Evolutionary conservation across 2,888 invertebrate species (phyloP), one percentile per base, ranked within the genome.

Genomic region (Drepanosiphum platanoidis): DNA sequence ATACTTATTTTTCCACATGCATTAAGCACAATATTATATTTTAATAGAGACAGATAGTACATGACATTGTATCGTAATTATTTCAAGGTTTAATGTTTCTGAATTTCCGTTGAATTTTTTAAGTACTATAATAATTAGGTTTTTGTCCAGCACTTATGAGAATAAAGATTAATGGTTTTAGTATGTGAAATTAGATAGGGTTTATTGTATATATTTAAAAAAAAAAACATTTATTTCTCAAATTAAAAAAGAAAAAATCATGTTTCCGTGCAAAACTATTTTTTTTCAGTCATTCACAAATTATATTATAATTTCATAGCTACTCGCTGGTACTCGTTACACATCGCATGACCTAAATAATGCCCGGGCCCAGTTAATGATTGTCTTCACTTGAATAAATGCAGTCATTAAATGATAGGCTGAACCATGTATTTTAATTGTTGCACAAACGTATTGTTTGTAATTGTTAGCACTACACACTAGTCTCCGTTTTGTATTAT

Each of bases 351-450:
- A 32, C 46, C 72, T 72, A 72, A 15, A 74, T 46, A 74, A 27
- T 71, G 1, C n/a, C n/a, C n/a, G n/a, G n/a, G n/a, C n/a, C n/a
- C n/a, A n/a, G n/a, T n/a, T n/a, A n/a, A n/a, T n/a, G n/a, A n/a
- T n/a, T n/a, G n/a, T n/a, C n/a, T 42, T n/a, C 0, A 13, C 22
- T n/a, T 70, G 13, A 70, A 39, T 39, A 7, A n/a, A 18, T 39
- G 3, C 42, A 27, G 42, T 72, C 72, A 72, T 46, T 42, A 72
- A 72, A 72, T 42, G 18, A 42, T 42, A 7, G 42, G 42, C 72
- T 72, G 42, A 42, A 30, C 18, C 32, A 8, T 42, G 61, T 27
- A 42, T 8, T 72, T 42, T 42, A 72, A 27, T n/a, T 4, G 7
- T 27, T 71, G 11, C 36, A 39, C 42, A 70, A 13, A n/a, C n/a